These are phyloP conservation scores for Sinotaia quadrata DNA, from an alignment of 2,888 invertebrate genomes.

Conservation along the genomic window DNA sequence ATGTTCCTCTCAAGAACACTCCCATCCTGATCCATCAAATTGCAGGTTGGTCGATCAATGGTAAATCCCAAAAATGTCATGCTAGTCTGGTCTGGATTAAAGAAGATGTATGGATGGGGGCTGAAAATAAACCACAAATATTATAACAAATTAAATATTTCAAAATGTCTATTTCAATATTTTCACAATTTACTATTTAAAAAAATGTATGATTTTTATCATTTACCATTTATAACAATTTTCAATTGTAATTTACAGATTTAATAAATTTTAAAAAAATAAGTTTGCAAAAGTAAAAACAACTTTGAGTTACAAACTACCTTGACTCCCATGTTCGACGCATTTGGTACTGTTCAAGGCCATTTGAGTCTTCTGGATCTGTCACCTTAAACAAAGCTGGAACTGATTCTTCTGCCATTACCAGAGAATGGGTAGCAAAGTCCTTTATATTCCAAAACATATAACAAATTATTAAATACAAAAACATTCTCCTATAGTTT, in stretches of 20 bases:
- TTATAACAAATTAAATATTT: not conserved
- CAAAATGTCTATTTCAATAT: no score
- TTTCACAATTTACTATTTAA: no score
- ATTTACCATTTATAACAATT: no score
- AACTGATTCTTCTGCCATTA: constrained; percentile 56
- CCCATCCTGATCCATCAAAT: constrained; percentile 58
- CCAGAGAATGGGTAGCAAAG: constrained; percentile 57
- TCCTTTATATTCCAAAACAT: constrained; percentile 41
- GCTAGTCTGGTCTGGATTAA: constrained; percentile 61
- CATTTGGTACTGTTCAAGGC: constrained; percentile 48
- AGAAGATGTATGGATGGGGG: constrained; percentile 69
- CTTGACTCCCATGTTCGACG: constrained; percentile 59
- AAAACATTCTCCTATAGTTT: no score
- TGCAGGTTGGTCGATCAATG: constrained; percentile 51
- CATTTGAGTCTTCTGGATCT: constrained; percentile 34
- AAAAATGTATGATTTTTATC: no score
- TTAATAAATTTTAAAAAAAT: no score
- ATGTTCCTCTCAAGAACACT: constrained; percentile 49
- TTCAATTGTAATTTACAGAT: no score
- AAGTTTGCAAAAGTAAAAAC: no score
- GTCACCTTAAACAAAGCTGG: not conserved
- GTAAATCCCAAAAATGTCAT: constrained; percentile 69
- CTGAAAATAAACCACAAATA: constrained; percentile 43
- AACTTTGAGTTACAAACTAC: constrained; percentile 30
- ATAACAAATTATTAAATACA: no score